These are phyloP conservation scores for Monoplex corrugatus DNA, from an alignment of 2,888 invertebrate species.

Conservation along the genomic window DNA sequence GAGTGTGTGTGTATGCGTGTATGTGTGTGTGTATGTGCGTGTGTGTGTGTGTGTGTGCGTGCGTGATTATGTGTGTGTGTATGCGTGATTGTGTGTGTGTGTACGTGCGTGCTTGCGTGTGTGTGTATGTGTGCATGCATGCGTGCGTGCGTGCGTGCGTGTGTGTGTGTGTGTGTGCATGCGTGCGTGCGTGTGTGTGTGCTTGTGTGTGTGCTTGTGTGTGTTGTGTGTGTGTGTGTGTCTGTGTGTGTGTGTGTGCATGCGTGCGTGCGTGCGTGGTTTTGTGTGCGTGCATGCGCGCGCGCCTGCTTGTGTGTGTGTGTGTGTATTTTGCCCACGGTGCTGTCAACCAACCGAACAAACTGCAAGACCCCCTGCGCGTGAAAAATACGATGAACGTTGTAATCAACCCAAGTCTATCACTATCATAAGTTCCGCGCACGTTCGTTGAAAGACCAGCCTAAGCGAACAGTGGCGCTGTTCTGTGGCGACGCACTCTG, in stretches of 20 bases:
- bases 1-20: background rate
- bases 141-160: background rate
- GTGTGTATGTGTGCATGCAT: background rate
- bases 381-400: background rate
- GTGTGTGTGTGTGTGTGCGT: background rate
- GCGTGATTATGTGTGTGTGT: slow-evolving; percentile 8
- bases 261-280: background rate
- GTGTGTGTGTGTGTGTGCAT: too few relatives aligned
- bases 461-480: too few relatives aligned
- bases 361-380: background rate
- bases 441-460: too few relatives aligned
- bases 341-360: too few relatives aligned
- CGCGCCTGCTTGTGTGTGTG: background rate
- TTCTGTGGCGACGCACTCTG: too few relatives aligned
- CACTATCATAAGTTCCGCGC: too few relatives aligned
- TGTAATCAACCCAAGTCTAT: background rate
- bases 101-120: slow-evolving; percentile 1
- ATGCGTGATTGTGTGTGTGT: slow-evolving; percentile 6
- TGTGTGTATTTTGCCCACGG: too few relatives aligned
- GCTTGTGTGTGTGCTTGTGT: too few relatives aligned
- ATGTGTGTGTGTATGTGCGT: too few relatives aligned
- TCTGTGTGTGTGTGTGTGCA: too few relatives aligned
- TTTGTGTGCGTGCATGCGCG: background rate
- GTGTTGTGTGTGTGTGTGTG: too few relatives aligned
- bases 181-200: too few relatives aligned